Evolutionary conservation across 2,888 invertebrate species (phyloP), one percentile per base, ranked within the genome.

Genomic region (Sarcophaga caerulescens): DNA sequence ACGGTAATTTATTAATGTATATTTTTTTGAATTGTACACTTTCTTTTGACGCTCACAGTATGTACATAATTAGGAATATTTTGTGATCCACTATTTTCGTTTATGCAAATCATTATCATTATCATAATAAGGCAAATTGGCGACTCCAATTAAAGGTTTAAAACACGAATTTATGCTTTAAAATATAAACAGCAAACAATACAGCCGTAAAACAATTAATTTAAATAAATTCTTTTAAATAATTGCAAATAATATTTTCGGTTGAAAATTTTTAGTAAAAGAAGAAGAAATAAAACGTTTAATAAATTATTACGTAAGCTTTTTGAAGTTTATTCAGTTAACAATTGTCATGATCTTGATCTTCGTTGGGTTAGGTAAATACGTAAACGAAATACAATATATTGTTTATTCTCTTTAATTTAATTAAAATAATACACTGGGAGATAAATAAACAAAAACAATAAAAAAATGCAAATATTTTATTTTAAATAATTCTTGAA

Each of bases 301-400:
- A 57, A 71, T 19, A 65, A 57, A 71, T 59, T 66, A 70, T 81
- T 76, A 65, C 70, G 76, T 76, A 81, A 81, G 70, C n/a, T 65
- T 76, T 68, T 79, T 60, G 14, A 70, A 63, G 57, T 59, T 75
- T 66, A 66, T 66, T 66, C n/a, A 17, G 35, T 66, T 10, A 81
- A 70, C 52, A 47, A 70, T 65, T 69, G 45, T 78, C 83, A 75
- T 84, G 84, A 75, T 84, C 79, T 84, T 84, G 84, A 84, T 84
- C 80, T 84, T 75, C 71, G 75, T 35, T 65, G 70, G 57, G 57
- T 70, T 65, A 4, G 62, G 68, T 21, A 65, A 83, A 83, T 45
- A 71, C 17, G 21, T 25, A 52, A 60, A 60, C 35, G 35, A 35
- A 35, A 35, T 35, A 35, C 35, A 35, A 35, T 8, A 35, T 10